A percentile compares a stretch with the other conserved stretches of the same genome.
Conservation (phyloP, 1,140 invertebrate species). For the Helicoverpa armigera region DNA sequence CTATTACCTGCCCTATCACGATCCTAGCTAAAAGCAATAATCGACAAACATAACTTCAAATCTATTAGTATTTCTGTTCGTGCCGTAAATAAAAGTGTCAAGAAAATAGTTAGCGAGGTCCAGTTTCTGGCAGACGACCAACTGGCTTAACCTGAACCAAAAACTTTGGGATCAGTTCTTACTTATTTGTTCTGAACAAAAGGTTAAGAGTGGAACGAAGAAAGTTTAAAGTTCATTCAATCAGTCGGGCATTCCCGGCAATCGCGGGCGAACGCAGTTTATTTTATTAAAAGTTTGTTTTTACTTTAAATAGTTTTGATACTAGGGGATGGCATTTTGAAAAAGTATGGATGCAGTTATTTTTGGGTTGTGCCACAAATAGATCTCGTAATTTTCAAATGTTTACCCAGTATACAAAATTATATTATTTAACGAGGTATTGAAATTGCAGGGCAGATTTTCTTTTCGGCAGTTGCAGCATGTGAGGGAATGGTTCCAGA, state of each 20-base stretch:
- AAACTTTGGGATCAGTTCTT: conserved; percentile 12
- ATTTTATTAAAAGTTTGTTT: conserved; percentile 14
- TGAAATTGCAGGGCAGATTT: not conserved
- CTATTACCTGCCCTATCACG: too few species aligned
- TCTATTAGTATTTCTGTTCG: not conserved
- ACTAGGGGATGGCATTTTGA: not conserved
- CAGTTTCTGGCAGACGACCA: conserved; percentile 3
- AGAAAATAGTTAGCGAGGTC: not conserved
- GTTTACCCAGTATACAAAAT: too few species aligned
- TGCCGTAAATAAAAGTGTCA: not conserved
- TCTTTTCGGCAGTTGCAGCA: not conserved
- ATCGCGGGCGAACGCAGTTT: not conserved
- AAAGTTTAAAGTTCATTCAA: conserved; percentile 38
- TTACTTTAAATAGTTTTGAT: not conserved
- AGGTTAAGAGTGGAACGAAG: conserved; percentile 4
- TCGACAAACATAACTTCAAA: not conserved
- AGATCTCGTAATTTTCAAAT: too few species aligned
- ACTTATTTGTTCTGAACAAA: conserved; percentile 29
- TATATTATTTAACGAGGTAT: too few species aligned
- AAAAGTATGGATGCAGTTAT: too few species aligned
- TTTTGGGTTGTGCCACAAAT: too few species aligned
- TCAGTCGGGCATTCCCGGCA: conserved; percentile 12
- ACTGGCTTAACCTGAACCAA: conserved; percentile 8
- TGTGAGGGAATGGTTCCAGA: too few species aligned
- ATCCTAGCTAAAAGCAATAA: too few species aligned